Evolutionary conservation across 1,140 invertebrate genomes (phyloP), one percentile per base, ranked within the genome.

Genomic region (Euwallacea fornicatus): DNA sequence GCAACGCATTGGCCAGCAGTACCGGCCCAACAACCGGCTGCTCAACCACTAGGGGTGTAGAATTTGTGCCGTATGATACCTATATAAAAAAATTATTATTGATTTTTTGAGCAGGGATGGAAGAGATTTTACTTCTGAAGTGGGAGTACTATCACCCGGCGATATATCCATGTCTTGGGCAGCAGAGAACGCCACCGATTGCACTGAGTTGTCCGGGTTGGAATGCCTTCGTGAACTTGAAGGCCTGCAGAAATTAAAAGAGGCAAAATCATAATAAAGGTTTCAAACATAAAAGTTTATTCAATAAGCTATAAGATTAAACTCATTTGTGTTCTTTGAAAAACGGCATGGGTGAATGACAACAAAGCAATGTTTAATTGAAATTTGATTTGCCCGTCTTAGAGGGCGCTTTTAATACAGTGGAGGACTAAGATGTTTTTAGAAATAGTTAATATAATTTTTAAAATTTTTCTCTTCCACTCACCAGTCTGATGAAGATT

Each of bases 81-180:
- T 75, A 78, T 7, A 33, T 33, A 33, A 33, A 33, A 33, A 33
- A 33, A 33, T 33, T 33, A 33, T 33, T n/a, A 15, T 58, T 33
- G 21, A 33, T 33, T 33, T 33, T 33, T 33, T 33, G 21, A 33
- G 21, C 4, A 33, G 21, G 1, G 21, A 33, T 47, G 46, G 13
- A 6, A 7, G 42, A 54, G 13, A 9, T 8, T 44, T 64, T 65
- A 88, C 85, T 82, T 91, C 90, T 10, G 90, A 91, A 50, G 90
- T 92, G 44, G 91, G 91, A 69, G 91, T 93, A 73, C 90, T 91
- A 78, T 91, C 91, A 71, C 90, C 90, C n/a, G 91, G 90, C 67
- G 92, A 94, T 64, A 94, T 93, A 76, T 94, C 92, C 92, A 94
- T 94, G 78, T 93, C 91, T 76, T 92, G 89, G 67, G 81, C 74